These are phyloP conservation scores for Drosophila baimaii DNA, from an alignment of 1,140 invertebrate genomes.

Conservation along the genomic window DNA sequence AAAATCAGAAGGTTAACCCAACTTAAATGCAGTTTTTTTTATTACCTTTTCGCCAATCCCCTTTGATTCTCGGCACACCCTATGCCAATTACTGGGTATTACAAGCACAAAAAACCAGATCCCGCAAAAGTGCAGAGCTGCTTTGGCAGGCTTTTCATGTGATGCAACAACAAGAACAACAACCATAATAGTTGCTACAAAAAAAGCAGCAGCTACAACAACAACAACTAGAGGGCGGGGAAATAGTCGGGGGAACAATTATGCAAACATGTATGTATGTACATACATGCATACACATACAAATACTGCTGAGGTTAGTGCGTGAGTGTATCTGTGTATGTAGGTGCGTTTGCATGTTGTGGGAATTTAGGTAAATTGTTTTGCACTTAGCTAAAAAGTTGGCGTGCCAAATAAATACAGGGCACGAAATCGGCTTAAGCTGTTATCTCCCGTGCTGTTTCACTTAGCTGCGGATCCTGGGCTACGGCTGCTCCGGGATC, in stretches of 20 bases:
- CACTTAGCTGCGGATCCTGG: conserved; percentile 53
- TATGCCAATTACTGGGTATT: conserved; percentile 38
- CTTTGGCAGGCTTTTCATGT: conserved; percentile 67
- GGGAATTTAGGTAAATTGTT: conserved; percentile 80
- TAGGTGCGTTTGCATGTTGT: conserved; percentile 29
- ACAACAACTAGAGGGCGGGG: conserved; percentile 16
- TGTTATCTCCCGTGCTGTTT: conserved; percentile 74
- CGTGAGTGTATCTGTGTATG: conserved; percentile 3
- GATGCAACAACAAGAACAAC: conserved; percentile 27
- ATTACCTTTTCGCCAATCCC: not conserved
- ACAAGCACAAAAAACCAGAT: conserved; percentile 27
- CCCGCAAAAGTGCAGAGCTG: conserved; percentile 58
- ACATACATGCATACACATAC: conserved; percentile 2
- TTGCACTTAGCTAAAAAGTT: conserved; percentile 82
- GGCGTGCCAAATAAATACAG: conserved; percentile 72
- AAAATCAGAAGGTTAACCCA: not conserved
- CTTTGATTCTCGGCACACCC: not conserved
- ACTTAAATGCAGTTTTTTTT: not conserved
- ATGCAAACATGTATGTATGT: conserved; percentile 40
- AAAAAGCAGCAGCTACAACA: conserved; percentile 24
- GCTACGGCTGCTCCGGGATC: conserved; percentile 28
- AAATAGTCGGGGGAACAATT: conserved; percentile 67
- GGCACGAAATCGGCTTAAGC: conserved; percentile 60
- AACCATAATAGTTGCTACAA: conserved; percentile 28
- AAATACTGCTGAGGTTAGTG: conserved; percentile 13